Evolutionary conservation across 30 jellyfish, hydroid and myxozoan species (phyloP).

Genomic region (Pseudorhiza aurosa): DNA sequence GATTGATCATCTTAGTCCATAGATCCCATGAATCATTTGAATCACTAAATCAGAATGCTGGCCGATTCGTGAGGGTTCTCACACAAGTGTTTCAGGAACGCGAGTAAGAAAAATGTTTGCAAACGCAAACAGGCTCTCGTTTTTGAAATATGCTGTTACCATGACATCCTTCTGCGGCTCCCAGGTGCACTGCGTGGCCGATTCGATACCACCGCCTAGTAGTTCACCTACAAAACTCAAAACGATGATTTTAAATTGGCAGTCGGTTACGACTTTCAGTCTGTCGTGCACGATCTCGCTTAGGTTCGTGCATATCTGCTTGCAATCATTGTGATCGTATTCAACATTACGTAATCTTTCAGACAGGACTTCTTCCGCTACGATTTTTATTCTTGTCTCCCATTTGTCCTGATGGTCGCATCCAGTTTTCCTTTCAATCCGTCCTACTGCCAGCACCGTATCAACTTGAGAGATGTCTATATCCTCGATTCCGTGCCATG

Average conservation of each 20-base stretch:
- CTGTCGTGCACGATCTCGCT: constrained; percentile 72
- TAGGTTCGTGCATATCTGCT: constrained; percentile 52
- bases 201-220: constrained; percentile 80
- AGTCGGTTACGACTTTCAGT: constrained; percentile 37
- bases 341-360: constrained; percentile 31
- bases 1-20: too few relatives aligned
- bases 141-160: constrained; percentile 73
- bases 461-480: neutral
- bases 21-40: too few relatives aligned
- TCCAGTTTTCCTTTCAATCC: neutral
- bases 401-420: constrained; percentile 40
- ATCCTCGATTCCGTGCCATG: constrained; percentile 63
- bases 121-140: constrained; percentile 77
- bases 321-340: constrained; percentile 60
- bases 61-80: too few relatives aligned
- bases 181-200: constrained; percentile 89
- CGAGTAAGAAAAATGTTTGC: constrained; percentile 53
- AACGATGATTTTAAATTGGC: constrained; percentile 55
- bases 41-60: too few relatives aligned
- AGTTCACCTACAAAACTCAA: constrained; percentile 77
- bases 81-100: constrained; percentile 54
- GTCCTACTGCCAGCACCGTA: neutral
- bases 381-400: constrained; percentile 29
- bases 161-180: constrained; percentile 73
- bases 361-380: constrained; percentile 36